Percentiles rank a stretch among this genome's conserved stretches.
Conservation (phyloP, 1,140 invertebrate species). For the Megalonaias nervosa region DNA sequence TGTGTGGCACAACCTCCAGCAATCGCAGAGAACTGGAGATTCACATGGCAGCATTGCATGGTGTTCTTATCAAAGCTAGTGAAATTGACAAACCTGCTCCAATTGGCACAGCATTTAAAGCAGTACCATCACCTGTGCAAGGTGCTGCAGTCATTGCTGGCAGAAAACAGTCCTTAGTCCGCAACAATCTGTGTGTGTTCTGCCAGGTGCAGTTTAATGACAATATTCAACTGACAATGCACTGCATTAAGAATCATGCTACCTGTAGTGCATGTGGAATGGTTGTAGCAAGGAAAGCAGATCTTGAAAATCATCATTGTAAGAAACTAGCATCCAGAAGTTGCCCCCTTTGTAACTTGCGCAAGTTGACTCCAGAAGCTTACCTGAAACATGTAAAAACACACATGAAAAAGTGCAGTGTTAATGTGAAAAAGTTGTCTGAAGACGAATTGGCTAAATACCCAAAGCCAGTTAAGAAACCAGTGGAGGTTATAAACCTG, state of each 20-base stretch:
- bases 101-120: constrained; percentile 19
- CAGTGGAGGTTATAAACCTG: not conserved
- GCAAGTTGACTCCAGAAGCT: too few species aligned
- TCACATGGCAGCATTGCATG: constrained; percentile 60
- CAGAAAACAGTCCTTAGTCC: constrained; percentile 38
- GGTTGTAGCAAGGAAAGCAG: constrained; percentile 56
- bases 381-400: constrained; percentile 3
- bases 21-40: constrained; percentile 52
- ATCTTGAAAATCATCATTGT: constrained; percentile 55
- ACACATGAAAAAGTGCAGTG: constrained; percentile 43
- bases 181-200: constrained; percentile 63
- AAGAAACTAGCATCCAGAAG: constrained; percentile 19
- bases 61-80: constrained; percentile 55
- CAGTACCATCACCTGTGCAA: not conserved
- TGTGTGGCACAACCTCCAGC: constrained; percentile 54
- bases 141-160: not conserved
- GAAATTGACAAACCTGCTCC: constrained; percentile 30
- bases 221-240: constrained; percentile 64
- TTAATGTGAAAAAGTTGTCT: not conserved
- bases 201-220: constrained; percentile 61
- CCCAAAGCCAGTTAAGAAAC: too few species aligned
- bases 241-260: constrained; percentile 62
- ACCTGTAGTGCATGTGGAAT: constrained; percentile 65
- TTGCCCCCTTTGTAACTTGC: too few species aligned
- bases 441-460: too few species aligned